Conservation (phyloP, 1,140 invertebrate genomes). For the Trichomalopsis sarcophagae region DNA sequence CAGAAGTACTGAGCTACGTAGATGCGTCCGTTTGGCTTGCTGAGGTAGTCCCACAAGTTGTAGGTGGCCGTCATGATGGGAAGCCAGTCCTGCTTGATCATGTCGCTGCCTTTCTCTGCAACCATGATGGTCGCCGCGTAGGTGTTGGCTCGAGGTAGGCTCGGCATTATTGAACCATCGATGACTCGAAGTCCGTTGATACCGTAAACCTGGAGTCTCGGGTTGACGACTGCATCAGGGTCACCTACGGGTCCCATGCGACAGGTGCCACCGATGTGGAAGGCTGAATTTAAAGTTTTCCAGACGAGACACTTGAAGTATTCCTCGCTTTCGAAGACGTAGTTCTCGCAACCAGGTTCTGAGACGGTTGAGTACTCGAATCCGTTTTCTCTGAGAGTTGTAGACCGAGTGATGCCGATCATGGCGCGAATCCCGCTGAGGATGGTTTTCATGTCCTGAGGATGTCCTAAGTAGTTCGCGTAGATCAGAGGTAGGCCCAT, state of each 20-base stretch:
- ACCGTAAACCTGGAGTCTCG: slow-evolving; percentile 9
- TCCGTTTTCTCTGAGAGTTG: slow-evolving; percentile 76
- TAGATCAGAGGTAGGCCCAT: slow-evolving; percentile 83
- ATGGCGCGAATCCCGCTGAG: slow-evolving; percentile 76
- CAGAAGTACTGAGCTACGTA: neutral
- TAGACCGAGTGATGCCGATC: slow-evolving; percentile 76
- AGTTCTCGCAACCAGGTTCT: slow-evolving; percentile 79
- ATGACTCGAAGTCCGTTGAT: neutral
- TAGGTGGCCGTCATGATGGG: neutral
- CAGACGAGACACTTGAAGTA: neutral
- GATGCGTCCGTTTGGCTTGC: neutral
- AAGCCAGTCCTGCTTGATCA: neutral
- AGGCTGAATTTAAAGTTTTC: too few species aligned
- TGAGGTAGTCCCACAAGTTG: neutral
- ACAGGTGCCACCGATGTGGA: neutral
- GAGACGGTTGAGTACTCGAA: slow-evolving; percentile 78
- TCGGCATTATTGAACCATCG: neutral
- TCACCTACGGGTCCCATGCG: slow-evolving; percentile 20
- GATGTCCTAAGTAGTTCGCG: slow-evolving; percentile 84
- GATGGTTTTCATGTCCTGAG: slow-evolving; percentile 77
- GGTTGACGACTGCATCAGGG: neutral
- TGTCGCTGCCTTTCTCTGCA: neutral
- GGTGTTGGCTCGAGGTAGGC: neutral
- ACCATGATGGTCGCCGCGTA: slow-evolving; percentile 1
- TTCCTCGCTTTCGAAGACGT: neutral